Evolutionary conservation across 2,797 vertebrate genomes (phyloP).

Genomic region (Apogon hyalosoma): DNA sequence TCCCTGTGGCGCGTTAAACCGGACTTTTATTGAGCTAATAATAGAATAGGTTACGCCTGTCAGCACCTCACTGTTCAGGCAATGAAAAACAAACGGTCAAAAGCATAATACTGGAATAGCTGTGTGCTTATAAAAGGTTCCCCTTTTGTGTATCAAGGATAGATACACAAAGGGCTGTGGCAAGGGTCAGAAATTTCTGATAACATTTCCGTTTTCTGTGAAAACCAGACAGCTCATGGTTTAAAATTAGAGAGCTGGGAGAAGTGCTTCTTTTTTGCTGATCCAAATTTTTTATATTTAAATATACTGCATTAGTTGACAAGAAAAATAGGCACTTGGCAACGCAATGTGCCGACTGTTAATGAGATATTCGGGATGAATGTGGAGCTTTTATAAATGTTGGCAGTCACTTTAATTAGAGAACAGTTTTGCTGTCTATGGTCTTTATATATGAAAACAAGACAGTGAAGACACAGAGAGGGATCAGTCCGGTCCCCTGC

Average conservation of each 20-base stretch:
- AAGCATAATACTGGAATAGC: conserved; percentile 58
- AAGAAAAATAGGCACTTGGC: background rate
- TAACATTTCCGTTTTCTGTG: conserved; percentile 23
- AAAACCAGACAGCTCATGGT: conserved; percentile 14
- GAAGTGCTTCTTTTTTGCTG: background rate
- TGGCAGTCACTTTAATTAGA: conserved; percentile 13
- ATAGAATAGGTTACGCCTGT: conserved; percentile 87
- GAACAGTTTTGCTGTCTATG: conserved; percentile 4
- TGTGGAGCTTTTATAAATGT: conserved; percentile 16
- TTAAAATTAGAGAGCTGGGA: conserved; percentile 16
- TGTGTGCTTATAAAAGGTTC: conserved; percentile 29
- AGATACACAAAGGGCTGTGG: conserved; percentile 22
- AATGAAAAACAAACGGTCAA: conserved; percentile 76
- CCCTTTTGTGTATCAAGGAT: conserved; percentile 52
- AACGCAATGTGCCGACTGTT: background rate
- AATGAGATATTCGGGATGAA: background rate
- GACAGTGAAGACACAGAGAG: background rate
- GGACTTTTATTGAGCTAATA: conserved; percentile 85
- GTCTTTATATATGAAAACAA: background rate
- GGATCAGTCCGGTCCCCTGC: background rate
- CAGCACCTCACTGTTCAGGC: conserved; percentile 77
- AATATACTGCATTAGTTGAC: conserved; percentile 4
- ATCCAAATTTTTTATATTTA: conserved; percentile 5
- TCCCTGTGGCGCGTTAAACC: conserved; percentile 81
- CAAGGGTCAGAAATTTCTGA: conserved; percentile 41